These are phyloP conservation scores for Incurvaria masculella DNA, from an alignment of 2,888 invertebrate genomes.

Conservation along the genomic window DNA sequence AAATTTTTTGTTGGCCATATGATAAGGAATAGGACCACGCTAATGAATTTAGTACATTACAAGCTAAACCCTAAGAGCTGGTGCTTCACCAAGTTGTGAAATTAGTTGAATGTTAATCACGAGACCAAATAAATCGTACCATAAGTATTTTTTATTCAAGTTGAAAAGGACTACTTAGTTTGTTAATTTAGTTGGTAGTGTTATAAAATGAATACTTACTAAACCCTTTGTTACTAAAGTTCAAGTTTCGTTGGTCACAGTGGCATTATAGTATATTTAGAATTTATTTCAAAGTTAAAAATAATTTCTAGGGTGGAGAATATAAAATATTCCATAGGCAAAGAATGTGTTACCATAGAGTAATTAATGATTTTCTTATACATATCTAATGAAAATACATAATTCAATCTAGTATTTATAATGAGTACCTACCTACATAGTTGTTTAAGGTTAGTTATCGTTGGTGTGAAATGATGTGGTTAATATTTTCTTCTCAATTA, in stretches of 20 bases:
- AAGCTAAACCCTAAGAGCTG: neutral
- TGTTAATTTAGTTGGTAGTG: neutral
- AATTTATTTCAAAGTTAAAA: neutral
- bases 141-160: neutral
- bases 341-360: constrained; percentile 44
- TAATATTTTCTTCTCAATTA: too few species aligned
- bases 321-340: constrained; percentile 27
- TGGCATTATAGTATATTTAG: neutral
- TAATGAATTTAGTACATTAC: too few species aligned
- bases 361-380: constrained; percentile 38
- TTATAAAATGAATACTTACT: neutral
- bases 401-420: neutral
- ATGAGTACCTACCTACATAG: neutral
- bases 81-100: neutral
- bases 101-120: neutral
- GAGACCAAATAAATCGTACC: neutral
- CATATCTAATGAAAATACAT: constrained; percentile 21
- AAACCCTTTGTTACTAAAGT: neutral
- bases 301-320: neutral
- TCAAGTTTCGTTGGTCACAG: neutral
- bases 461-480: too few species aligned
- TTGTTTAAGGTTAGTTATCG: too few species aligned
- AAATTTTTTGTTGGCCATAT: too few species aligned
- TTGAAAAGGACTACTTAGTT: neutral
- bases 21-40: too few species aligned